Base-by-base conservation (phyloP, 2,888 invertebrate genomes). In the Ceraclea dissimilis region DNA sequence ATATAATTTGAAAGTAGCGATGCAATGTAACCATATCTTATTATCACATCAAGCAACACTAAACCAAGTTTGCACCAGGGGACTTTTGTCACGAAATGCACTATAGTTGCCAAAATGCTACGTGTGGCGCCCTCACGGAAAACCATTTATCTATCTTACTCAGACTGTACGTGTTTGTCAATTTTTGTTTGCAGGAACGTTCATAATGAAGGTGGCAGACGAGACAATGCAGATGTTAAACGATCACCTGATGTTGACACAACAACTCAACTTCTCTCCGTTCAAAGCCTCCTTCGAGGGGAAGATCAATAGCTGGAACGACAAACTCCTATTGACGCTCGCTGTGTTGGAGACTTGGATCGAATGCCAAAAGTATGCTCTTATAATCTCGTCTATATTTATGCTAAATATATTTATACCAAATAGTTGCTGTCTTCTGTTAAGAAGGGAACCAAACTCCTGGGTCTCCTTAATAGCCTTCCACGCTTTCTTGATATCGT, bases 401-500 rank as follows among this genome's bases (percentile, higher is more conserved):
- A 51, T 16, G 10, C 52, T n/a, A n/a, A n/a, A n/a, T n/a, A n/a
- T n/a, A n/a, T n/a, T n/a, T n/a, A 83, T 75, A 1, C 80, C 82
- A 66, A 93, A 92, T 26, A 93, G 72, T 63, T 85, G 81, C 70
- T 94, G 93, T 1, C 93, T 75, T 65, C 83, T 82, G 69, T 90
- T 90, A 46, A 93, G 76, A 1, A 87, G 68, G 8, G 82, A 73
- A 0, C 89, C 86, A 65, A 82, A 78, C 52, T 86, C 86, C 66
- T 90, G 85, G 0, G 86, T 77, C 13, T 92, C 92, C 62, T 82
- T 84, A 75, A 93, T 84, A 20, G 79, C 74, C 63, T 88, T 90
- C 85, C 86, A 88, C 0, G 89, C 81, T 63, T 88, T 83, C 63
- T 86, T 83, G 49, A 90, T 84, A 61, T 93, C 92, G 63, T 87